Percentiles rank a stretch among this genome's conserved stretches.
phyloP scores from a whole-genome alignment of 2,113 vertebrate species.

The Marmota monax region DNA sequence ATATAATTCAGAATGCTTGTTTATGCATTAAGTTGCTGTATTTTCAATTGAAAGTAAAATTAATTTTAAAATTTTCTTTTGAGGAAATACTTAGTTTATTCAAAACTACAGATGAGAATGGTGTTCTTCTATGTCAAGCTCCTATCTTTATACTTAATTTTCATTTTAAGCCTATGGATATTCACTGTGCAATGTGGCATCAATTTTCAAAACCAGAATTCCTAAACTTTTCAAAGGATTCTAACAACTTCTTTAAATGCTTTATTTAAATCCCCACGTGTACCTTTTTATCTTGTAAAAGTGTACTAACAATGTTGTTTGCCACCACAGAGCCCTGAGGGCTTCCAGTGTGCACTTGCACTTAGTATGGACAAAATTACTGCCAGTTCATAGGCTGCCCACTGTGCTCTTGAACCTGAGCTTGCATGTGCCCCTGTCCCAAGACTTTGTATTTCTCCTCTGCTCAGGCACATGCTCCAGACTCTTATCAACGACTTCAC shows the following conservation, averaged over 20 bases:
- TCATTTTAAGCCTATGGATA: not conserved
- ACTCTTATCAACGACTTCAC: too few species aligned
- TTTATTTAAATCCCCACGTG: not conserved
- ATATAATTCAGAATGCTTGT: not conserved
- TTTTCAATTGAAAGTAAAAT: not conserved
- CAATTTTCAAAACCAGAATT: not conserved
- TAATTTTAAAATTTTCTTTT: not conserved
- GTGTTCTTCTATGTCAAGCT: not conserved
- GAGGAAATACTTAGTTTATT: not conserved
- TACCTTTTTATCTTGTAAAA: not conserved
- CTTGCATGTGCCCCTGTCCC: too few species aligned
- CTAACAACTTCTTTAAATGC: too few species aligned
- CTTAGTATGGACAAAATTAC: not conserved
- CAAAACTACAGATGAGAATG: not conserved
- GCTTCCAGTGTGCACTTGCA: too few species aligned
- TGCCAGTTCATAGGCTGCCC: not conserved
- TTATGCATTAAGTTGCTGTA: not conserved
- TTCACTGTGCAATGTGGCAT: not conserved
- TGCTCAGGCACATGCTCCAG: not conserved
- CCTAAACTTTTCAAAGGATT: not conserved
- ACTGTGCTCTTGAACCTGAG: not conserved
- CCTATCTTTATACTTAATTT: not conserved
- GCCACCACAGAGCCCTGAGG: not conserved
- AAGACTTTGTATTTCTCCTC: too few species aligned
- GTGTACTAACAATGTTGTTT: not conserved